These are phyloP conservation scores for Drosophila sordidapex DNA, from an alignment of 2,888 invertebrate species.

Conservation along the genomic window DNA sequence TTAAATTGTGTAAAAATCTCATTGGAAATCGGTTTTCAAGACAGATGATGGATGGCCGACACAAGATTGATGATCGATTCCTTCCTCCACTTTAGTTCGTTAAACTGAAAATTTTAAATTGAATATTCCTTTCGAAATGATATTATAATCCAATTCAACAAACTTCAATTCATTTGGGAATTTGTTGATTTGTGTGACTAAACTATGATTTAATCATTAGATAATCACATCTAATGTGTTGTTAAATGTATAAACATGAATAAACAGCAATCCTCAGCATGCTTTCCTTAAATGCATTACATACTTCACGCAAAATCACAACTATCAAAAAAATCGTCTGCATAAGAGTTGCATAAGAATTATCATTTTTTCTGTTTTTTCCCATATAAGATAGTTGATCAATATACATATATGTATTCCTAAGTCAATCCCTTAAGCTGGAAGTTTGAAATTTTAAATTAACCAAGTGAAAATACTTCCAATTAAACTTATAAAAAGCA, in stretches of 20 bases:
- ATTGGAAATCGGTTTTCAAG: background rate
- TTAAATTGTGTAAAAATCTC: background rate
- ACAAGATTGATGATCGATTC: background rate
- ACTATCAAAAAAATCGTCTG: background rate
- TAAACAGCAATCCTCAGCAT: background rate
- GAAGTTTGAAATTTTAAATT: background rate
- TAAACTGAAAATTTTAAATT: background rate
- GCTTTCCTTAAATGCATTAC: background rate
- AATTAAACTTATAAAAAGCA: background rate
- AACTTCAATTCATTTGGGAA: background rate
- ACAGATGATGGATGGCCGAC: background rate
- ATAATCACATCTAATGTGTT: background rate
- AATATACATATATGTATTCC: background rate
- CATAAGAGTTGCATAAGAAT: background rate
- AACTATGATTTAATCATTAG: background rate
- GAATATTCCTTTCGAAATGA: background rate
- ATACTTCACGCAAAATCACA: background rate
- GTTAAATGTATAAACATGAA: background rate
- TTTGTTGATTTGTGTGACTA: background rate
- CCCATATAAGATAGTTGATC: background rate
- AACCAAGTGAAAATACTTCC: background rate
- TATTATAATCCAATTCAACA: background rate
- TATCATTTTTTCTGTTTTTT: background rate
- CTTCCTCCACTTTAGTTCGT: background rate
- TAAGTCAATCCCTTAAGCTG: background rate